Evolutionary conservation across 2,113 vertebrate genomes (phyloP).

Genomic region (Mormyrus iriodes): DNA sequence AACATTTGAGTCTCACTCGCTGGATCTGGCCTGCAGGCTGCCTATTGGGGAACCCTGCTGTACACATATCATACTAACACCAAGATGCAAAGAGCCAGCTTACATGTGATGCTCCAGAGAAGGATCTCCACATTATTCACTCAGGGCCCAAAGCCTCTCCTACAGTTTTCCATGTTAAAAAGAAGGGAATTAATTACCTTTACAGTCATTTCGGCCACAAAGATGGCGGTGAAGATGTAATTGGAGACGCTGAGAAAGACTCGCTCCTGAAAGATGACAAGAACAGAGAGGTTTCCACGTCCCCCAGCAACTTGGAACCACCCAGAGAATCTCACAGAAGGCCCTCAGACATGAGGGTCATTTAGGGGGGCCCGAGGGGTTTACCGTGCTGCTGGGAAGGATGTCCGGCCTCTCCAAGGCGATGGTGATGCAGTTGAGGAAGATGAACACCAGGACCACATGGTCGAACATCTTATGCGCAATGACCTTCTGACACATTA

Average conservation of each 20-base stretch:
- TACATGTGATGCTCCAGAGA: background rate
- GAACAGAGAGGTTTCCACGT: background rate
- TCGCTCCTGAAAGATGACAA: conserved; percentile 66
- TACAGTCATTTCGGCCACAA: conserved; percentile 85
- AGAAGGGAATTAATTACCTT: conserved; percentile 66
- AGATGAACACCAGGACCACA: conserved; percentile 88
- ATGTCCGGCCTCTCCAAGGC: conserved; percentile 91
- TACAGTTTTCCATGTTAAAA: background rate
- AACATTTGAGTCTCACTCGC: background rate
- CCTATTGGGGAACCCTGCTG: background rate
- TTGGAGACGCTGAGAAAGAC: conserved; percentile 86
- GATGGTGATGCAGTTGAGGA: conserved; percentile 96
- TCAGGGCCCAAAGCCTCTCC: background rate
- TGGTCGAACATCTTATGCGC: conserved; percentile 96
- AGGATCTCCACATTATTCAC: background rate
- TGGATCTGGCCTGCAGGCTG: background rate
- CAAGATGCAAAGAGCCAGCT: too few species aligned
- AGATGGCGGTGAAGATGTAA: conserved; percentile 91
- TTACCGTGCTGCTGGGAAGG: conserved; percentile 77
- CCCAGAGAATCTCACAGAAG: background rate
- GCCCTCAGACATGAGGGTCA: background rate
- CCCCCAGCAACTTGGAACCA: too few species aligned
- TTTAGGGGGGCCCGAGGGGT: background rate
- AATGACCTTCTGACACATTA: conserved; percentile 82
- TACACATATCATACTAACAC: background rate